Conservation (phyloP, 64 coral and sea anemone species). For the Montipora capricornis region DNA sequence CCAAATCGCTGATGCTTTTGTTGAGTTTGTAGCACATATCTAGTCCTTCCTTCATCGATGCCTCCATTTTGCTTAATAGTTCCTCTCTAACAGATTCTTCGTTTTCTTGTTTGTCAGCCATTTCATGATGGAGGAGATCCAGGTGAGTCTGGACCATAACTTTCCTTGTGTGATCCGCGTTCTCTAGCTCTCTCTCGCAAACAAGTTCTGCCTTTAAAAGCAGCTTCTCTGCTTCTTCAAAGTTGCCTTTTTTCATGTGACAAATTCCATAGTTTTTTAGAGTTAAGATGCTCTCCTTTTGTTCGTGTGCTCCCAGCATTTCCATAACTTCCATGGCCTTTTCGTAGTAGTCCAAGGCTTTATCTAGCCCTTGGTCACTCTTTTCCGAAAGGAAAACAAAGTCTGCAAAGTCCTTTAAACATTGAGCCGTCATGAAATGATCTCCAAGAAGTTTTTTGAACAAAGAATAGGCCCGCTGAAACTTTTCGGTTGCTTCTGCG, state of each 20-base stretch:
- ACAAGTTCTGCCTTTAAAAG: background rate
- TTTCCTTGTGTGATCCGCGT: constrained; percentile 18
- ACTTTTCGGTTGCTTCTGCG: background rate
- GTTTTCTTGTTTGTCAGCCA: background rate
- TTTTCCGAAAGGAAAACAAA: background rate
- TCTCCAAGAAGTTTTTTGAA: constrained; percentile 9
- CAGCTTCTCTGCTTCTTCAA: background rate
- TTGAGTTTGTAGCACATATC: background rate
- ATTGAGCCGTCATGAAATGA: constrained; percentile 36
- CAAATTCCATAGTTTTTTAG: constrained; percentile 23
- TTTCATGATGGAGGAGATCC: background rate
- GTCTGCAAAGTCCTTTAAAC: constrained; percentile 42
- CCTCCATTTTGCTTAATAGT: background rate
- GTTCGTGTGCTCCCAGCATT: background rate
- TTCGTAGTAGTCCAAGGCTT: background rate
- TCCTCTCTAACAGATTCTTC: background rate
- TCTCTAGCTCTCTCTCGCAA: constrained; percentile 3
- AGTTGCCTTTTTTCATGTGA: background rate
- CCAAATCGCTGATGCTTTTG: background rate
- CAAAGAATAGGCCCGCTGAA: too few species aligned
- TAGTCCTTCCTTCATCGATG: background rate
- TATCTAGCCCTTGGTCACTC: background rate
- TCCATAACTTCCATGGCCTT: constrained; percentile 26
- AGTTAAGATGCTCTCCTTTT: constrained; percentile 9
- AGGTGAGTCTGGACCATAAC: constrained; percentile 1